Conservation (phyloP, 2,113 vertebrate genomes). For the Boleophthalmus pectinirostris region DNA sequence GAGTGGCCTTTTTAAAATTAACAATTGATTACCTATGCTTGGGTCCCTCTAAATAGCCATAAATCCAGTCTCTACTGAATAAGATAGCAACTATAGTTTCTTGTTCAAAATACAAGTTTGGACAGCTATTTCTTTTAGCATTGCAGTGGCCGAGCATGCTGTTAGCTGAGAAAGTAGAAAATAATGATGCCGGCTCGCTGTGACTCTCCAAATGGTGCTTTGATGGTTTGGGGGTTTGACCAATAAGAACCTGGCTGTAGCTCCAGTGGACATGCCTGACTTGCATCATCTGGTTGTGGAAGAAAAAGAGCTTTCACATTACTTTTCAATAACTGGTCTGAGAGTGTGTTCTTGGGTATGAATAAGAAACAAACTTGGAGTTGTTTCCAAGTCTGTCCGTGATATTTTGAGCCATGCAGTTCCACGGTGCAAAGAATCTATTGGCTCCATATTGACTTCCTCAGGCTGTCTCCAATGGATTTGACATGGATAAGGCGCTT, state of each 20-base stretch:
- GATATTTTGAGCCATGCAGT: conserved; percentile 31
- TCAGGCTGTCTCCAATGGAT: conserved; percentile 70
- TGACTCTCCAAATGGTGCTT: conserved; percentile 1
- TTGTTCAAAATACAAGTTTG: neutral
- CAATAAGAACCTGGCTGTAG: neutral
- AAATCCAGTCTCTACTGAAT: too few species aligned
- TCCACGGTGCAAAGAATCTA: conserved; percentile 52
- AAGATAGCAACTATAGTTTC: too few species aligned
- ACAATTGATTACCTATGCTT: too few species aligned
- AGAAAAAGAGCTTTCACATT: neutral
- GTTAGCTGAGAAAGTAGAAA: neutral
- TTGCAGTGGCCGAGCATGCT: neutral
- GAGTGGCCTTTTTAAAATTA: too few species aligned
- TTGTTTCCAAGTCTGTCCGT: conserved; percentile 32
- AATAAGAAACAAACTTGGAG: conserved; percentile 12
- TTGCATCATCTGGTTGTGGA: conserved; percentile 1
- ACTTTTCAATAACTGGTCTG: neutral
- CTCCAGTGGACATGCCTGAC: neutral
- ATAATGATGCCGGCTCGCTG: neutral
- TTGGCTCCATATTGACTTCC: conserved; percentile 72
- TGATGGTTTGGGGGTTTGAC: conserved; percentile 1
- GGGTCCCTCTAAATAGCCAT: too few species aligned
- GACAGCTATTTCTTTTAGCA: neutral
- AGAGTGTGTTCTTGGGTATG: conserved; percentile 12
- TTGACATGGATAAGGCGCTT: conserved; percentile 73